Conservation (phyloP, 2,888 invertebrate genomes). For the Ophion slaviceki region DNA sequence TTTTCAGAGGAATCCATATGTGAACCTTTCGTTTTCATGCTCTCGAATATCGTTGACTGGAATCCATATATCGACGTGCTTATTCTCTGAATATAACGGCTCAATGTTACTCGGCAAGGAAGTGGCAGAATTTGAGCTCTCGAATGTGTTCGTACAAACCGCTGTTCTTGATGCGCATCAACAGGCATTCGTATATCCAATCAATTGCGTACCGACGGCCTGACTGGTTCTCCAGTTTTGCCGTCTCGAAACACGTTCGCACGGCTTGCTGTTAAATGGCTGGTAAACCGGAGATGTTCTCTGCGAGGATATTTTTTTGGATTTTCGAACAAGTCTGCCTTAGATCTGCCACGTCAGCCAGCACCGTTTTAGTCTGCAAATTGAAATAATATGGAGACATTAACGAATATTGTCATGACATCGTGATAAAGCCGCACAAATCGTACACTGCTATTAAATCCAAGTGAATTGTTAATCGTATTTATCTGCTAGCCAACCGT, state of each 20-base stretch:
- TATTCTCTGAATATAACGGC: conserved; percentile 7
- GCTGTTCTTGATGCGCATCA: conserved; percentile 22
- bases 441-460: too few species aligned
- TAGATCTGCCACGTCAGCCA: neutral
- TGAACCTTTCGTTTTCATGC: conserved; percentile 11
- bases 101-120: conserved; percentile 5
- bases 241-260: conserved; percentile 9
- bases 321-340: neutral
- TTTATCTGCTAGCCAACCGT: too few species aligned
- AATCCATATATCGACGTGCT: conserved; percentile 9
- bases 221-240: neutral
- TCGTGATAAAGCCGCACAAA: too few species aligned
- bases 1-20: conserved; percentile 1
- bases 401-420: too few species aligned
- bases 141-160: conserved; percentile 23
- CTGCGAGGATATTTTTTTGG: neutral
- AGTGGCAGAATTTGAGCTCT: conserved; percentile 17
- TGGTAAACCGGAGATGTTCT: neutral
- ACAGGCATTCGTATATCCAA: conserved; percentile 22
- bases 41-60: conserved; percentile 2
- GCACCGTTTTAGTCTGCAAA: neutral
- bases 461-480: too few species aligned
- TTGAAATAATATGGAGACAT: neutral
- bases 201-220: neutral
- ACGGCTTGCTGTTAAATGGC: neutral